These are phyloP conservation scores for Tauraco hartlaubi DNA, from an alignment of 2,797 vertebrate genomes.

Conservation along the genomic window DNA sequence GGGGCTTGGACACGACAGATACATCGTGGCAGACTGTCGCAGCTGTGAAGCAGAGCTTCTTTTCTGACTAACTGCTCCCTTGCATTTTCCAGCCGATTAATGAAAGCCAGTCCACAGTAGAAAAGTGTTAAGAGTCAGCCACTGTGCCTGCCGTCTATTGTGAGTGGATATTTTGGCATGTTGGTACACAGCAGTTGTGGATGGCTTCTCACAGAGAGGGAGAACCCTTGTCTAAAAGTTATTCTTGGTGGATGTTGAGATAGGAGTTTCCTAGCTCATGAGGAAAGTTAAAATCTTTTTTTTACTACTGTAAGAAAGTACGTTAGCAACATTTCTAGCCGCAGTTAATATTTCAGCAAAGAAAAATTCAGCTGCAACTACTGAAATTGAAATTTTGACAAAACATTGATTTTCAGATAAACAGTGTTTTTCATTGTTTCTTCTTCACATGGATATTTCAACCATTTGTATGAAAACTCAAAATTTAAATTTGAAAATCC, in stretches of 20 bases:
- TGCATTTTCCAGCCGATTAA: slow-evolving; percentile 3
- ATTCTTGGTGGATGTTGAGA: not conserved
- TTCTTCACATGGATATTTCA: not conserved
- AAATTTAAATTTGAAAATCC: not conserved
- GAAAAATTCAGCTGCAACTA: not conserved
- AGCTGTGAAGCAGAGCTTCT: not conserved
- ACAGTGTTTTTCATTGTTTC: not conserved
- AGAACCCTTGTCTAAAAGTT: not conserved
- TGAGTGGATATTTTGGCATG: not conserved
- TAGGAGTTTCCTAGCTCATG: not conserved
- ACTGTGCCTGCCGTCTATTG: not conserved
- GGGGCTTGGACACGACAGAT: not conserved
- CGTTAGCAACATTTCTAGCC: not conserved
- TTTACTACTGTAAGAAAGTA: not conserved
- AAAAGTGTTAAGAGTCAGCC: not conserved
- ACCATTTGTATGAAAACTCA: not conserved
- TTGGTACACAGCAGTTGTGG: not conserved
- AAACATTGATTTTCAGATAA: not conserved
- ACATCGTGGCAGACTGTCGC: not conserved
- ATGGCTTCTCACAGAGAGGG: not conserved
- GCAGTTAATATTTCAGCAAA: not conserved
- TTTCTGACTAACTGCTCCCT: not conserved
- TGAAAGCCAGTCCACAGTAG: not conserved
- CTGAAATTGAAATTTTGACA: not conserved
- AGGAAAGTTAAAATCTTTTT: not conserved